Base-by-base conservation (phyloP, 2,113 vertebrate species). In the Sphaerodactylus townsendi region DNA sequence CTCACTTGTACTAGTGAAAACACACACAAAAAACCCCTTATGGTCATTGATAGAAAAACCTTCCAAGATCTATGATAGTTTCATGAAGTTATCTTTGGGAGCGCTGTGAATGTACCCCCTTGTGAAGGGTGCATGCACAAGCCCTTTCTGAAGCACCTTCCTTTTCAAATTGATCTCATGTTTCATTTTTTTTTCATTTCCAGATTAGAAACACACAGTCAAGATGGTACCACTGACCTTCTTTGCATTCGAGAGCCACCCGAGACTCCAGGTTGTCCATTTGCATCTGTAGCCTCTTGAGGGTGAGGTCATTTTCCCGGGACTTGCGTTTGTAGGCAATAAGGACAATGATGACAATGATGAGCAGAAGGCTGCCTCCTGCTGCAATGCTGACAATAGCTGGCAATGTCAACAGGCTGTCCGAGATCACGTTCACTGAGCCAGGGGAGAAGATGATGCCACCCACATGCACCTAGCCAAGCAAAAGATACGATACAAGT, bases 191-290 rank as follows among this genome's bases (percentile, higher is more conserved):
- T 75, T 48, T 44, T 56, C 37, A 28, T 33, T 35, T 25, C 10
- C 21, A 68, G n/a, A 69, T 19, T 46, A 59, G 39, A 35, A 44
- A 13, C 6, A 44, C 21, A 28, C 30, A 46, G 25, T 56, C 21
- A 10, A 5, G 39, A 15, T 4, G 11, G 75, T 59, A 25, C 37
- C 6, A 88, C 95, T 70, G 33, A 99, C 99, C 99, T 94, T 99
- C 99, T 90, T 99, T 99, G 94, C 99, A 99, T 93, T 99, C 99
- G 59, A 99, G 95, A 30, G 99, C 99, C 50, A 99, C 98, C 0
- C 98, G 96, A 2, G 99, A 99, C 93, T 99, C 99, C 92, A 99
- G 95, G 87, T 99, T 99, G 97, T 99, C 99, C 99, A 99, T 99
- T 93, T 99, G 99, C 99, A 99, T 99, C 92, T 99, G 99, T 88